A percentile compares a stretch with the other conserved stretches of the same genome.
These are phyloP conservation scores for Dioctria rufipes DNA, from an alignment of 2,888 invertebrate species.

Conservation along the genomic window DNA sequence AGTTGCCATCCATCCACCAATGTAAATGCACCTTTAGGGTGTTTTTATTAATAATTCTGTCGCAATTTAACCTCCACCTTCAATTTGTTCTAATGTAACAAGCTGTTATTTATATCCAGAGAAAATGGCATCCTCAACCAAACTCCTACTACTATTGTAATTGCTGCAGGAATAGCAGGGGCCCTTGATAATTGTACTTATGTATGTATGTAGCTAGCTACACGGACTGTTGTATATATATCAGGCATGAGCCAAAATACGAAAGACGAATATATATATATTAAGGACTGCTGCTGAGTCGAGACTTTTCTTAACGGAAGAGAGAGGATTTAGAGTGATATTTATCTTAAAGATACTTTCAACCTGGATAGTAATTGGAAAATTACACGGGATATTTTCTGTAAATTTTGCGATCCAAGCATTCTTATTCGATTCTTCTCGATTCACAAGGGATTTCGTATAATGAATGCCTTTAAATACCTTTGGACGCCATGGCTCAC, in stretches of 20 bases:
- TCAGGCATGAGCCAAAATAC: not conserved
- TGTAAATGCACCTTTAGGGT: constrained; percentile 50
- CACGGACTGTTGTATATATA: not conserved
- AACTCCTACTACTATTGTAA: not conserved
- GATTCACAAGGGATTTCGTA: constrained; percentile 27
- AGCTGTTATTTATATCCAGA: constrained; percentile 46
- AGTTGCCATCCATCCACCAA: constrained; percentile 34
- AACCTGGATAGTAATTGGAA: constrained; percentile 50
- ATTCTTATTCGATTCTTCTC: constrained; percentile 33
- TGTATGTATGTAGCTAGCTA: constrained; percentile 23
- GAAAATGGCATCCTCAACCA: constrained; percentile 28
- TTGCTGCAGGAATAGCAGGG: constrained; percentile 37
- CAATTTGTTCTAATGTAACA: constrained; percentile 52
- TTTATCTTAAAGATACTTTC: constrained; percentile 46
- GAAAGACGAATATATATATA: not conserved
- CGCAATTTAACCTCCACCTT: constrained; percentile 47
- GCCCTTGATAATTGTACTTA: constrained; percentile 37
- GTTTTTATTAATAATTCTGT: constrained; percentile 50
- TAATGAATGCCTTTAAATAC: constrained; percentile 32
- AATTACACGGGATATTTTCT: constrained; percentile 49
- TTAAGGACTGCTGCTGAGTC: constrained; percentile 35
- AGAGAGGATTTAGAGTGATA: constrained; percentile 47
- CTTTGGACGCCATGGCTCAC: not conserved
- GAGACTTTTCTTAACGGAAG: constrained; percentile 20
- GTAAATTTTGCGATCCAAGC: constrained; percentile 49